phyloP scores from a whole-genome alignment of 1,140 invertebrate species.

The Scaptomyza graminum region DNA sequence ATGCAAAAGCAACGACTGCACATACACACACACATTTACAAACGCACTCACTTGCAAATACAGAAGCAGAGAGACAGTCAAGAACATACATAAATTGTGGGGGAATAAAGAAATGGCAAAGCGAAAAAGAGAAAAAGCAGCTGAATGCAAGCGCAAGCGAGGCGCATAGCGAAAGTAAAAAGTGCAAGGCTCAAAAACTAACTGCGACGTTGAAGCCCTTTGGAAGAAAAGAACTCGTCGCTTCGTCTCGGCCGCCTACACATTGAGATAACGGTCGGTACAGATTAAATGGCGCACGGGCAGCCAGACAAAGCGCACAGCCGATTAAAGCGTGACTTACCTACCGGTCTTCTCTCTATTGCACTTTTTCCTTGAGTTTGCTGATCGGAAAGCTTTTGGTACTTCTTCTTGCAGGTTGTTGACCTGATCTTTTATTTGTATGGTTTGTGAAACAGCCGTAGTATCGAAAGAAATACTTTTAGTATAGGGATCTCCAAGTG shows the following conservation, averaged over 20 bases:
- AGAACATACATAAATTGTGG: conserved; percentile 5
- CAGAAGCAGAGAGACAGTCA: conserved; percentile 10
- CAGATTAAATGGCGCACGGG: conserved; percentile 61
- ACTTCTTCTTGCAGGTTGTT: background rate
- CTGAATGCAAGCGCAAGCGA: conserved; percentile 5
- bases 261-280: conserved; percentile 66
- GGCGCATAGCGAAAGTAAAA: conserved; percentile 40
- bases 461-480: conserved; percentile 2
- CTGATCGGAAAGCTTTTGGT: background rate
- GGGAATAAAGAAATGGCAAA: conserved; percentile 41
- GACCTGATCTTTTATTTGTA: background rate
- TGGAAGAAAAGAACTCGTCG: background rate
- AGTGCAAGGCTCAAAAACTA: conserved; percentile 49
- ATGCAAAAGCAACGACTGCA: conserved; percentile 53
- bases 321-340: conserved; percentile 64
- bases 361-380: conserved; percentile 11
- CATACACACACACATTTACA: conserved; percentile 21
- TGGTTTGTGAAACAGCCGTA: conserved; percentile 35
- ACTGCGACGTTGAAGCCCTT: conserved; percentile 43
- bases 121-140: conserved; percentile 3
- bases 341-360: conserved; percentile 53
- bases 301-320: conserved; percentile 36
- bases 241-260: conserved; percentile 28
- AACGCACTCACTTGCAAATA: background rate
- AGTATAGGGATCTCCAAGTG: background rate